Evolutionary conservation across 2,113 vertebrate genomes (phyloP), one percentile per base, ranked within the genome.

Genomic region (Ammodytes dubius): DNA sequence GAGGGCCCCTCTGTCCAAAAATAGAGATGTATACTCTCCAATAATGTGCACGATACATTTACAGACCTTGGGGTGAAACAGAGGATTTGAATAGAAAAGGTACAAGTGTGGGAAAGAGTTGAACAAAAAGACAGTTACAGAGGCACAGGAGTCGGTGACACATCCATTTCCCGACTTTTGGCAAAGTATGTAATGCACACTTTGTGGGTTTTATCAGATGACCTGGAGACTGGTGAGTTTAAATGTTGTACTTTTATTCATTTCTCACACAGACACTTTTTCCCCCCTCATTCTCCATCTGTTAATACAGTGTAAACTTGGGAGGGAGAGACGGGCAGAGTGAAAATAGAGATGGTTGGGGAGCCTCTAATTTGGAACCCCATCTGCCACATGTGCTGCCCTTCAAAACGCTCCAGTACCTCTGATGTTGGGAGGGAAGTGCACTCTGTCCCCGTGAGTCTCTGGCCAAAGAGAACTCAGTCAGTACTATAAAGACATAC

Each of bases 281-380:
- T 60, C 27, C 27, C 27, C 27, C 27, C 49, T 27, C 50, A 60
- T 70, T 88, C 88, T 80, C 58, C 83, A 84, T 90, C 89, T 92
- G 85, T 77, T 27, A 84, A 84, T 79, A 61, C 86, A 85, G 77
- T 71, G 83, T 82, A 75, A 88, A 93, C 69, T 81, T 66, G 65
- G 27, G 53, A 53, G 63, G 11, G 50, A 82, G 50, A 81, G 74
- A 86, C 27, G 85, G 85, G 71, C 80, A 84, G 83, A 88, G 89
- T 93, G 85, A 92, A 94, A 95, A 94, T 91, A 92, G 92, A 92
- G 91, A 89, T 74, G 82, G 63, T 76, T 17, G 27, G 77, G 42
- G 79, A 93, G 89, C 86, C 94, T 94, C 88, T 95, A 94, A 95
- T 95, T 95, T 94, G 87, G 85, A 92, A 90, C 87, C 27, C 91